Base-by-base conservation (phyloP, 2,797 vertebrate genomes). In the Lepus townsendii region DNA sequence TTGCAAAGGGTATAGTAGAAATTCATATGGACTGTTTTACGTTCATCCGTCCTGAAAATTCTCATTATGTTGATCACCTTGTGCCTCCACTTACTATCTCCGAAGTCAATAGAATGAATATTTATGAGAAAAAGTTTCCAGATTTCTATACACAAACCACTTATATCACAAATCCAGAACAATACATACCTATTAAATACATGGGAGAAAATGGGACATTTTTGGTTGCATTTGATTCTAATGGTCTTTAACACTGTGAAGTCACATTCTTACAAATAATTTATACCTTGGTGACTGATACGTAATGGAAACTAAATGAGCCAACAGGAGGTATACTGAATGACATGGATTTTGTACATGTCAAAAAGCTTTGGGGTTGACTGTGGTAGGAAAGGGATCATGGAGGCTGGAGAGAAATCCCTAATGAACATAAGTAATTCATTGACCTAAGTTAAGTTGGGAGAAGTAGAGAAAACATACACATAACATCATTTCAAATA, bases 181-280 rank as follows among this genome's bases (percentile, higher is more conserved):
- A 57, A 7, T n/a, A 71, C 27, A 69, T 77, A 30, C 4, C 12
- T 68, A 7, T 26, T 62, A 52, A 52, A 50, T 52, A n/a, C 13
- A 6, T 20, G 38, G n/a, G 57, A 26, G 13, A 84, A 6, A 84
- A 91, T 14, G 27, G 2, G n/a, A 22, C 19, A 2, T 57, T 2
- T 47, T 4, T 75, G 60, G 86, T 85, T 66, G 2, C 22, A 16
- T 42, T 9, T n/a, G 20, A 11, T 54, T 20, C 32, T 60, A 63
- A 4, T 73, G 24, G 42, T 69, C 52, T 79, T 75, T 93, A 47
- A 69, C 26, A 12, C 8, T 73, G 0, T 52, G n/a, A 95, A 42
- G 71, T 83, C 30, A 50, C 32, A 5, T 87, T 85, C 32, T 83
- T 80, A 19, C 93, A 78, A 69, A 35, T 76, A 76, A 42, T 83